Base-by-base conservation (phyloP, 2,888 invertebrate species). In the Timema podura region DNA sequence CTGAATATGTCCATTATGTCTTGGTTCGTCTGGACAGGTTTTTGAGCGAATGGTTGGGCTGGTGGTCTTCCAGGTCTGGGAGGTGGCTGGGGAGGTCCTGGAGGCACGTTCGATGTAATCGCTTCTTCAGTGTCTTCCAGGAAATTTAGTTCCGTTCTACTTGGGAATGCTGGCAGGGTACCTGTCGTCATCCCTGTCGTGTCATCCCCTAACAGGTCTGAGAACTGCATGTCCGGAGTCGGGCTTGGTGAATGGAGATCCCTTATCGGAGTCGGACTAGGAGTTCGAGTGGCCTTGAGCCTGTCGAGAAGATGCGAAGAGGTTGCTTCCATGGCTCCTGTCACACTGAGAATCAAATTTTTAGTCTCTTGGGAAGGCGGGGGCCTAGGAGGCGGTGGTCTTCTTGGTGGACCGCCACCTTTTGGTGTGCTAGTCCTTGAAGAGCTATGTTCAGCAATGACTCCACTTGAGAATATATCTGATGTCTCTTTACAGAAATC, bases 271-370 rank as follows among this genome's bases (percentile, higher is more conserved):
- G 93, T 91, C 0, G 95, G 95, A 80, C 93, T 94, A 0, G 95
- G 95, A 0, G 93, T 92, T 74, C 94, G 87, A 0, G 93, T 94
- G 6, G 90, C 92, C 68, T 93, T 92, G 72, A 94, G 87, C 72
- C 93, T 88, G 75, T 93, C 92, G 70, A 95, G 81, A 68, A 95
- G 82, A 78, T 93, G 91, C 5, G 91, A 90, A 76, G 94, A 94
- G 0, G 93, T 92, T 67, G 92, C 92, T 78, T 95, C 93, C 89
- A 95, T 88, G 70, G 92, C 93, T 2, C 92, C 94, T 51, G 95
- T 93, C 1, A 95, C 94, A 48, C 91, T 92, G 75, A 91, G 85
- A 65, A 95, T 89, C 44, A 95, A 83, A 78, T 93, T 92, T 82
- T 94, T 92, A 0, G 95, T 95, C 80, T 92, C 91, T 73, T 89